Evolutionary conservation across 2,888 invertebrate genomes (phyloP).

Genomic region (Leptinotarsa peninsularis): DNA sequence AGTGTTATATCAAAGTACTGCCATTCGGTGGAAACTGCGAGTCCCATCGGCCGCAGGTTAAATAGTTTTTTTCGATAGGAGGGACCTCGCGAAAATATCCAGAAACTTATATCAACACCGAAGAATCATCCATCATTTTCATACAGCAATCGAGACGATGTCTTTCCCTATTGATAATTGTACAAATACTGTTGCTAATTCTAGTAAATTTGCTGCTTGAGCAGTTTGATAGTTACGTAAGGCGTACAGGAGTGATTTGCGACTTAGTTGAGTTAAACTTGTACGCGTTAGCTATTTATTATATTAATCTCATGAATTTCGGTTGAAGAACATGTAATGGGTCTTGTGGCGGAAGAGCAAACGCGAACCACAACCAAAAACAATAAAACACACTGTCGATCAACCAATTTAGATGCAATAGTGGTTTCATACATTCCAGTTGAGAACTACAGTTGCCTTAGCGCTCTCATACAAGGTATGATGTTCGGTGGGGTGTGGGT

Average conservation of each 20-base stretch:
- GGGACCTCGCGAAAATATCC: conserved; percentile 56
- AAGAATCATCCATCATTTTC: conserved; percentile 38
- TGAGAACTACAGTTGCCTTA: conserved; percentile 66
- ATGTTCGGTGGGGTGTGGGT: conserved; percentile 37
- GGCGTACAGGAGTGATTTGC: conserved; percentile 45
- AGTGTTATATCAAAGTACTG: conserved; percentile 61
- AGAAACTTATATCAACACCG: conserved; percentile 40
- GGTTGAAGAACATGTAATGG: conserved; percentile 40
- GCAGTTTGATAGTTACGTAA: conserved; percentile 52
- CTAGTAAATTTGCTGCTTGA: conserved; percentile 60
- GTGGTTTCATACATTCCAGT: conserved; percentile 67
- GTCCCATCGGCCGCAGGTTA: conserved; percentile 49
- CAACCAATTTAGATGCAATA: conserved; percentile 58
- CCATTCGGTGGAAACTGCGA: conserved; percentile 55
- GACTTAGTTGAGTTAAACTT: conserved; percentile 44
- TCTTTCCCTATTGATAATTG: conserved; percentile 64
- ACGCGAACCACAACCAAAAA: conserved; percentile 44
- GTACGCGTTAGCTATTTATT: conserved; percentile 51
- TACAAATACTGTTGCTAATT: conserved; percentile 66
- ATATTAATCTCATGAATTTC: conserved; percentile 48
- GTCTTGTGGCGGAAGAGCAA: conserved; percentile 51
- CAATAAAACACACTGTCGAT: conserved; percentile 46
- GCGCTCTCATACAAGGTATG: conserved; percentile 56
- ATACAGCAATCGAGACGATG: conserved; percentile 53
- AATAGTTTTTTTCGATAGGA: conserved; percentile 60